These are phyloP conservation scores for Mirounga angustirostris DNA, from an alignment of 2,113 vertebrate genomes.

Conservation along the genomic window DNA sequence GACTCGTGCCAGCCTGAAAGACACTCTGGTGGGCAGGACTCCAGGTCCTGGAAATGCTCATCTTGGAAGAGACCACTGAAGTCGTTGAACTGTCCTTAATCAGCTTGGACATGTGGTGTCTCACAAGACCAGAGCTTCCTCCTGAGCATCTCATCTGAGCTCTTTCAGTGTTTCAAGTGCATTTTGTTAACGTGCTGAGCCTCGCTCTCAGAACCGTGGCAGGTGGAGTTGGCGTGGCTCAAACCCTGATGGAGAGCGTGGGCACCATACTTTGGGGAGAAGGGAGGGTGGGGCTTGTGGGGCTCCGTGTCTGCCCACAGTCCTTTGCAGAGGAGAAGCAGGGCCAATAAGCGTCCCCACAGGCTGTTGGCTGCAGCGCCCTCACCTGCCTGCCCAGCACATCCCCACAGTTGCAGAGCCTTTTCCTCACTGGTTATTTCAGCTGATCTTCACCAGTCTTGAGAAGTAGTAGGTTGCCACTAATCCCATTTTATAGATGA, in stretches of 20 bases:
- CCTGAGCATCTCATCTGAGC: neutral
- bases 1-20: neutral
- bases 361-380: neutral
- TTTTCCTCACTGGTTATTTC: neutral
- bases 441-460: neutral
- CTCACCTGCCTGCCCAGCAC: neutral
- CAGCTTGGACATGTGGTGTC: neutral
- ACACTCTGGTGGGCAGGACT: neutral
- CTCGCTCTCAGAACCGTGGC: neutral
- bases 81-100: neutral
- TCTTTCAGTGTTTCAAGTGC: neutral
- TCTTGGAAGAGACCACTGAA: neutral
- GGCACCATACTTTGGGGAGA: neutral
- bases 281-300: neutral
- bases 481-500: neutral
- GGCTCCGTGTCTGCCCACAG: neutral
- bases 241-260: neutral
- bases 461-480: neutral
- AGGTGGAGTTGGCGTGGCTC: neutral
- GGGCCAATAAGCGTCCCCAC: neutral
- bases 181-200: accelerated
- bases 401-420: neutral
- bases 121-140: neutral
- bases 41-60: neutral
- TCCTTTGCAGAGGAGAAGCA: neutral